Conservation (phyloP, 1,140 invertebrate genomes). For the Ridgeia piscesae region DNA sequence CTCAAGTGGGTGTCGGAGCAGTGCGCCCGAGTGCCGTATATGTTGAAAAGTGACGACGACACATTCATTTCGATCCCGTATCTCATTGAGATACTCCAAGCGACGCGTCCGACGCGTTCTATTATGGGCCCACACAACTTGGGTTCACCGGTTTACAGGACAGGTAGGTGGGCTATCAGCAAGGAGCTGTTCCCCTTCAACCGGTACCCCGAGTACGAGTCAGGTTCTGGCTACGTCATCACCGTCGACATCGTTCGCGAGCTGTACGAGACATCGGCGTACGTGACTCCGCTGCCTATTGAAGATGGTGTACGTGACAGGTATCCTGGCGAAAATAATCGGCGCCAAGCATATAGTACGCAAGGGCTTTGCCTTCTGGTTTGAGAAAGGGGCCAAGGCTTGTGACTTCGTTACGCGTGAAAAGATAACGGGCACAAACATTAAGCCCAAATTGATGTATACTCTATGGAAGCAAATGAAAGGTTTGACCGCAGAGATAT, state of each 20-base stretch:
- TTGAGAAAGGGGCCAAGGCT: background rate
- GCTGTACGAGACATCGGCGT: too few species aligned
- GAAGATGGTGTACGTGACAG: conserved; percentile 61
- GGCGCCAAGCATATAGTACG: conserved; percentile 16
- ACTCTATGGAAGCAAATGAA: conserved; percentile 19
- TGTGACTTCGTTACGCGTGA: too few species aligned
- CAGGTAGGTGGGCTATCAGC: conserved; percentile 44
- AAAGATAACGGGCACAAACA: conserved; percentile 23
- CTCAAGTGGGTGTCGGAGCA: too few species aligned
- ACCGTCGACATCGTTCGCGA: too few species aligned
- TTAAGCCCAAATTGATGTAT: conserved; percentile 15
- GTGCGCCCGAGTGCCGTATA: too few species aligned
- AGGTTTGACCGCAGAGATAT: too few species aligned
- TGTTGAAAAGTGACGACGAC: too few species aligned
- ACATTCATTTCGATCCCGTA: conserved; percentile 72
- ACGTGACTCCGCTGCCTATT: conserved; percentile 45
- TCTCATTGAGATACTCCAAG: conserved; percentile 49
- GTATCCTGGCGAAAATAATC: conserved; percentile 43
- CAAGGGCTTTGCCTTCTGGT: conserved; percentile 28
- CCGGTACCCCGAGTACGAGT: conserved; percentile 44
- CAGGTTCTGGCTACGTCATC: conserved; percentile 50
- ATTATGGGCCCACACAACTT: conserved; percentile 27
- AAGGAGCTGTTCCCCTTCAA: conserved; percentile 39
- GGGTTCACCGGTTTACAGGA: conserved; percentile 18
- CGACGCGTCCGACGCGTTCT: background rate